A percentile compares a stretch with the other conserved stretches of the same genome.
Evolutionary conservation across 1,140 invertebrate genomes (phyloP).

Genomic region (Battus philenor): DNA sequence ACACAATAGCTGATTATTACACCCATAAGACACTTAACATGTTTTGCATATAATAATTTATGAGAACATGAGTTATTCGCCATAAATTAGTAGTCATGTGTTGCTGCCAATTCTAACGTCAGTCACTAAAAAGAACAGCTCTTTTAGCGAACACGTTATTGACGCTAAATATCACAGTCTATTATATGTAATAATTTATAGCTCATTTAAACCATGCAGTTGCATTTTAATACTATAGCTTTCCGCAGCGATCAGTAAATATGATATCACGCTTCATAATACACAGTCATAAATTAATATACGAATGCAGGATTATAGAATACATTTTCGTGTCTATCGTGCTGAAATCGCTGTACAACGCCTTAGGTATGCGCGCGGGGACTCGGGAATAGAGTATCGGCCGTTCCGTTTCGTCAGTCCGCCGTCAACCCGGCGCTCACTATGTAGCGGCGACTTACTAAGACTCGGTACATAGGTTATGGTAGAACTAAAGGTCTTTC

Average conservation of each 20-base stretch:
- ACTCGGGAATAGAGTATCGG: too few species aligned
- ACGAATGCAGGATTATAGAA: too few species aligned
- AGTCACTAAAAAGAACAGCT: constrained; percentile 26
- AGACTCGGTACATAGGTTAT: too few species aligned
- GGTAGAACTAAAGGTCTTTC: too few species aligned
- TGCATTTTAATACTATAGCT: background rate
- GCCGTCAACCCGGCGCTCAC: too few species aligned
- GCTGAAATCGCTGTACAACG: too few species aligned
- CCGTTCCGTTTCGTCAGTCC: too few species aligned
- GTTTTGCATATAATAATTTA: constrained; percentile 19
- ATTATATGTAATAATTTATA: constrained; percentile 23
- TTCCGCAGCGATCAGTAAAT: background rate
- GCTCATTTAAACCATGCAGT: constrained; percentile 7
- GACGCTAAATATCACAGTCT: constrained; percentile 24
- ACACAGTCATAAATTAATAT: background rate
- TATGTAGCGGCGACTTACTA: too few species aligned
- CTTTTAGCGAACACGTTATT: constrained; percentile 23
- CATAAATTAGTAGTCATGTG: constrained; percentile 16
- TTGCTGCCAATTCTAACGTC: constrained; percentile 25
- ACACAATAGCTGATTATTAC: constrained; percentile 3
- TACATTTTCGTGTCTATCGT: too few species aligned
- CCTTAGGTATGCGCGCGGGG: too few species aligned
- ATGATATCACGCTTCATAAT: background rate
- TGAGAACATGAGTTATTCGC: constrained; percentile 21
- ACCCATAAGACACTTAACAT: background rate